phyloP scores from a whole-genome alignment of 2,113 vertebrate genomes.

The Geothlypis trichas region DNA sequence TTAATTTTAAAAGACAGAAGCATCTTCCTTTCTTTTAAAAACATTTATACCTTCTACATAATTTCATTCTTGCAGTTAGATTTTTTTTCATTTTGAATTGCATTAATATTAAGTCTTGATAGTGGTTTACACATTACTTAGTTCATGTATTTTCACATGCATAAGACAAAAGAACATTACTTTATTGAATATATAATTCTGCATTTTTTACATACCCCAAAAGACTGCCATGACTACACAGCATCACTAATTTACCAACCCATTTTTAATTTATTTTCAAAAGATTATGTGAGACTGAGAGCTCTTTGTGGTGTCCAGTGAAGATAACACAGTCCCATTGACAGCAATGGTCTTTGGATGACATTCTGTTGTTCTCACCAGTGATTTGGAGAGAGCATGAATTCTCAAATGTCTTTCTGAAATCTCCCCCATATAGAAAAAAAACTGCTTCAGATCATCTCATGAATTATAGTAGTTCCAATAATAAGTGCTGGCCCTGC shows the following conservation, averaged over 20 bases:
- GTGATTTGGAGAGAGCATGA: background rate
- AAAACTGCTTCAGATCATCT: constrained; percentile 18
- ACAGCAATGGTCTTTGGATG: background rate
- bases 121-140: background rate
- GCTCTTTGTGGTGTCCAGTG: background rate
- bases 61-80: background rate
- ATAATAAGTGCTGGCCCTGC: constrained; percentile 17
- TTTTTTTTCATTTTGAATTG: background rate
- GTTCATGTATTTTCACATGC: background rate
- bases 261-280: background rate
- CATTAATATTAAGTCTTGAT: background rate
- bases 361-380: background rate
- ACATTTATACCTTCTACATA: background rate
- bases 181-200: background rate
- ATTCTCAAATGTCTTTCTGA: constrained; percentile 4
- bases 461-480: constrained; percentile 8
- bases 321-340: background rate
- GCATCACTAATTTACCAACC: background rate
- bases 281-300: background rate
- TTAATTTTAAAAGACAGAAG: background rate
- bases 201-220: background rate
- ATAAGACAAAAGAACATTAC: background rate
- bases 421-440: background rate
- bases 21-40: background rate
- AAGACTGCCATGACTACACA: background rate